Evolutionary conservation across 2,888 invertebrate species (phyloP), one percentile per base, ranked within the genome.

Genomic region (Protodeltote pygarga): DNA sequence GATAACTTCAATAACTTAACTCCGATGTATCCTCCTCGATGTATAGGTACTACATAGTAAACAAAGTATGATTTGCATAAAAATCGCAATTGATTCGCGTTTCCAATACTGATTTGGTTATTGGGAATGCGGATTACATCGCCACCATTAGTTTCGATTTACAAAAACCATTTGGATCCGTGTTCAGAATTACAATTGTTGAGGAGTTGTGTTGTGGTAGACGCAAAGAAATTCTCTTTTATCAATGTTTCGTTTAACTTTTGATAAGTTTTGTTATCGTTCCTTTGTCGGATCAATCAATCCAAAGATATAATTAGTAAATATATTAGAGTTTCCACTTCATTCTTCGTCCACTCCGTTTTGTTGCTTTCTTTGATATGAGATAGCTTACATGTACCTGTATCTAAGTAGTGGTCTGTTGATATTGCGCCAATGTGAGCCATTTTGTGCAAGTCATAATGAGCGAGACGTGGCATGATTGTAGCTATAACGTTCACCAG

Each of bases 381-480:
- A n/a, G n/a, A n/a, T n/a, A n/a, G n/a, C n/a, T n/a, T n/a, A n/a
- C n/a, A n/a, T n/a, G n/a, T n/a, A n/a, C n/a, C n/a, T n/a, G n/a
- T n/a, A n/a, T n/a, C n/a, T n/a, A n/a, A n/a, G n/a, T n/a, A n/a
- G n/a, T n/a, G n/a, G 27, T 27, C 13, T 38, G 47, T 62, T 58
- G 47, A 47, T 54, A 47, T 54, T 41, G 48, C 41, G 63, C 41
- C 34, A 54, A 55, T 47, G 41, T 38, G 48, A 47, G 24, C 47
- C 27, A 62, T 62, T 53, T 47, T 38, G 63, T 54, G 47, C 40
- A 37, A 23, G 55, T 20, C 48, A 47, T 62, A 62, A 58, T 55
- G 63, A 62, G 63, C 25, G 35, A 42, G 47, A 62, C 39, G 46
- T 63, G 59, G 64, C 44, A 41, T 61, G 31, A 52, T 64, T 45